These are phyloP conservation scores for Catocala sponsa DNA, from an alignment of 2,888 invertebrate species.

Conservation along the genomic window DNA sequence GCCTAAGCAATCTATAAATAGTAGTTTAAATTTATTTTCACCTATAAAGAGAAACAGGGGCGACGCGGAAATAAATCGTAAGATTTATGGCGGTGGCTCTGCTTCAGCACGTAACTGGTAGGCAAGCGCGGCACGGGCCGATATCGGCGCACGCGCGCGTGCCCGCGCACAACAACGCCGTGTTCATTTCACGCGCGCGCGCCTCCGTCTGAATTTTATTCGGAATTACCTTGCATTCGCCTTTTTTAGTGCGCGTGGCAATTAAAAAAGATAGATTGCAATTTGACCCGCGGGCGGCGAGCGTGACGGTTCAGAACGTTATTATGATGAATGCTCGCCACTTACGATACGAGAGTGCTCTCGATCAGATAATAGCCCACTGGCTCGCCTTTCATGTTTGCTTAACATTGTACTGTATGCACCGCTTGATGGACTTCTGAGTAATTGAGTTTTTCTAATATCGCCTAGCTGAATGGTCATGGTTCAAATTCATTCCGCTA, in stretches of 20 bases:
- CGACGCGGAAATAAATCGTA: slow-evolving; percentile 74
- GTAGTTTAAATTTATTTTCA: slow-evolving; percentile 70
- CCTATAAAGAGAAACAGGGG: slow-evolving; percentile 74
- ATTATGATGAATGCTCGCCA: slow-evolving; percentile 82
- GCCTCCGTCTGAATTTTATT: slow-evolving; percentile 73
- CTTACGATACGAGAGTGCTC: slow-evolving; percentile 73
- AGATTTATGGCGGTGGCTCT: slow-evolving; percentile 70
- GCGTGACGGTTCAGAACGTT: slow-evolving; percentile 82
- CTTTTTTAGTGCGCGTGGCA: slow-evolving; percentile 78
- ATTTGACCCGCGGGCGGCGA: slow-evolving; percentile 82
- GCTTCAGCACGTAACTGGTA: slow-evolving; percentile 54
- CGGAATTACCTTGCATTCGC: slow-evolving; percentile 72
- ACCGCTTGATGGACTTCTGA: slow-evolving; percentile 70
- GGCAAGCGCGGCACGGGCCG: slow-evolving; percentile 20
- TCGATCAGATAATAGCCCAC: slow-evolving; percentile 77
- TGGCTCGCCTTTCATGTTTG: slow-evolving; percentile 75
- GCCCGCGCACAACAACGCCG: slow-evolving; percentile 50
- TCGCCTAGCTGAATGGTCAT: slow-evolving; percentile 35
- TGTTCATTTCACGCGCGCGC: slow-evolving; percentile 80
- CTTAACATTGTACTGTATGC: slow-evolving; percentile 68
- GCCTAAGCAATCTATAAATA: slow-evolving; percentile 66
- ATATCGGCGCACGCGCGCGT: slow-evolving; percentile 49
- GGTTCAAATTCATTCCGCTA: slow-evolving; percentile 32
- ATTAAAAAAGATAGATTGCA: slow-evolving; percentile 87
- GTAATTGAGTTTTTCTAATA: slow-evolving; percentile 74